Evolutionary conservation across 2,888 invertebrate species (phyloP), one percentile per base, ranked within the genome.

Genomic region (Hyposoter dolosus): DNA sequence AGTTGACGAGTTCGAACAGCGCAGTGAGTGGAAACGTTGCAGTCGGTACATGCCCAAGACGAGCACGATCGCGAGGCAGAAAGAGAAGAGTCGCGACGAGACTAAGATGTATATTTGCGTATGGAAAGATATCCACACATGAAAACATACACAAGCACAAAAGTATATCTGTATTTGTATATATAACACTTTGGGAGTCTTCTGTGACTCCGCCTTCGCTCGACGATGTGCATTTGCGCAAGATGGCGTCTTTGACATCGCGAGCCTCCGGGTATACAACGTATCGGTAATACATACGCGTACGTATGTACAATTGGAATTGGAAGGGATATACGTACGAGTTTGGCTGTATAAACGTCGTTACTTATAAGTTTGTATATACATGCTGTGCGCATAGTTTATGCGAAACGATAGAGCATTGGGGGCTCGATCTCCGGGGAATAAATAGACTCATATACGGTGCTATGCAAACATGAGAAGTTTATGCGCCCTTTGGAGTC

Each of bases 171-270:
- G 90, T 63, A 40, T 35, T 19, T 17, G 40, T 23, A 63, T 35
- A 89, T 56, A 63, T 15, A 66, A 71, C 43, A 89, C 90, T 82
- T 86, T 88, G 88, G 81, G 89, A 90, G 89, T 85, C 88, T 85
- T 82, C 84, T 82, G 81, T 92, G 91, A 93, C 94, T 93, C 94
- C 94, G 94, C 94, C 94, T 94, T 94, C 93, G 90, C 90, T 91
- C 89, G 93, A 91, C 90, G 91, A 81, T 91, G 90, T 91, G 91
- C 92, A 91, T 93, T 93, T 93, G 93, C 93, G 91, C 94, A 94
- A 94, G 94, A 94, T 94, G 94, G 94, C 94, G 94, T 91, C 93
- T 90, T 83, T 85, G 89, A 87, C 87, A 83, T 86, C 82, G 83
- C 83, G 83, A 82, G 76, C 81, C 87, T 69, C 87, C 79, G 77